A percentile compares a stretch with the other conserved stretches of the same genome.
Conservation (phyloP, 2,797 vertebrate genomes). For the Decapterus maruadsi region DNA sequence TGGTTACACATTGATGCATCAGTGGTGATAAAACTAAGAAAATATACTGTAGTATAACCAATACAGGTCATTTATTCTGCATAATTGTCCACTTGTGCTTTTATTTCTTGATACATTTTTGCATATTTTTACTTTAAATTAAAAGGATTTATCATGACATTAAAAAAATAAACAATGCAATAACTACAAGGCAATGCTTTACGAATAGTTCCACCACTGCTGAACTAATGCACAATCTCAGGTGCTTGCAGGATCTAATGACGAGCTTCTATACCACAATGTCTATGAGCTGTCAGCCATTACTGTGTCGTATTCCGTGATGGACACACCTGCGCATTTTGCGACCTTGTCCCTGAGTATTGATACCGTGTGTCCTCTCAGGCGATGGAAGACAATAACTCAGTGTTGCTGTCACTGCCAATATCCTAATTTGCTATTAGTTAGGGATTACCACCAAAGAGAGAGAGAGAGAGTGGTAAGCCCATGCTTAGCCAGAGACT, state of each 20-base stretch:
- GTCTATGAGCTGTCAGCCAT: neutral
- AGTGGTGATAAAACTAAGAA: no score
- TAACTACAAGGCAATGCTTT: neutral
- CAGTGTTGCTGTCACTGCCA: conserved; percentile 63
- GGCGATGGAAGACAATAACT: conserved; percentile 59
- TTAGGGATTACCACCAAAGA: conserved; percentile 65
- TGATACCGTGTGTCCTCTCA: conserved; percentile 38
- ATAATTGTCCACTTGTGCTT: neutral
- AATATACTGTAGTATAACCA: no score
- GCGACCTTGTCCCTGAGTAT: conserved; percentile 42
- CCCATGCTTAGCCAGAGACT: conserved; percentile 70
- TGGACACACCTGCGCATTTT: conserved; percentile 23
- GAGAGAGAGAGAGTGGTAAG: conserved; percentile 59
- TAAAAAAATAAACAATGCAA: neutral
- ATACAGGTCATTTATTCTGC: neutral
- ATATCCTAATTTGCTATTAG: conserved; percentile 73
- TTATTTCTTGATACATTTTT: neutral
- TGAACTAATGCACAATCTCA: neutral
- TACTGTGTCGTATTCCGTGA: conserved; percentile 4
- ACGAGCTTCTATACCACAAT: neutral
- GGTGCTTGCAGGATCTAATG: neutral
- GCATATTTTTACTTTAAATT: neutral
- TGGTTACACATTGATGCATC: no score
- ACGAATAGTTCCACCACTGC: neutral
- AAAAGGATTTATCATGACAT: no score